A percentile compares a stretch with the other conserved stretches of the same genome.
These are phyloP conservation scores for Morone chrysops DNA, from an alignment of 2,113 vertebrate genomes.

Conservation along the genomic window DNA sequence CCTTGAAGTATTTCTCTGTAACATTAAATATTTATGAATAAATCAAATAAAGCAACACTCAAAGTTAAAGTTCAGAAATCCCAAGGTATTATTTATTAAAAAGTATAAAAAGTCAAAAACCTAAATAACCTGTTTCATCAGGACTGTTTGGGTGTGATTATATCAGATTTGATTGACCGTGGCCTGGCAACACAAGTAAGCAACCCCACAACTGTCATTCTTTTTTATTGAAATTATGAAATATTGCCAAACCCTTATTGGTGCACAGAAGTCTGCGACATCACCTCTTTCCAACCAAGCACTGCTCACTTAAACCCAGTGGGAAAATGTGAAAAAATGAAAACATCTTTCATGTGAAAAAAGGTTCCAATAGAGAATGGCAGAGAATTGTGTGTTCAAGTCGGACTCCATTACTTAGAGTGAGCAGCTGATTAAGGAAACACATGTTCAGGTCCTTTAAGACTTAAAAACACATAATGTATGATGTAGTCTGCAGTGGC, in stretches of 20 bases:
- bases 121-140: neutral
- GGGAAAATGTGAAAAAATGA: neutral
- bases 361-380: neutral
- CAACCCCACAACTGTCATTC: neutral
- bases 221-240: neutral
- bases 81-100: neutral
- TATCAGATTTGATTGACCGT: neutral
- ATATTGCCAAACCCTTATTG: too few species aligned
- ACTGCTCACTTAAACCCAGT: neutral
- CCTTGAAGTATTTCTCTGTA: neutral
- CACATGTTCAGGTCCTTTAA: neutral
- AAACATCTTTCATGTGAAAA: neutral
- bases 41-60: too few species aligned
- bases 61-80: neutral
- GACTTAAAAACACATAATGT: too few species aligned
- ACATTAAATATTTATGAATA: slow-evolving; percentile 1
- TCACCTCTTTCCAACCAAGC: neutral
- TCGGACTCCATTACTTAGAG: neutral
- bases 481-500: neutral
- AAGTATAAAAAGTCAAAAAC: neutral
- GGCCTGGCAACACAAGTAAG: neutral
- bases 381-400: too few species aligned
- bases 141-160: neutral
- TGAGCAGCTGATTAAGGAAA: neutral
- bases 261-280: too few species aligned